Evolutionary conservation across 2,797 vertebrate genomes (phyloP), one percentile per base, ranked within the genome.

Genomic region (Aeoliscus strigatus): DNA sequence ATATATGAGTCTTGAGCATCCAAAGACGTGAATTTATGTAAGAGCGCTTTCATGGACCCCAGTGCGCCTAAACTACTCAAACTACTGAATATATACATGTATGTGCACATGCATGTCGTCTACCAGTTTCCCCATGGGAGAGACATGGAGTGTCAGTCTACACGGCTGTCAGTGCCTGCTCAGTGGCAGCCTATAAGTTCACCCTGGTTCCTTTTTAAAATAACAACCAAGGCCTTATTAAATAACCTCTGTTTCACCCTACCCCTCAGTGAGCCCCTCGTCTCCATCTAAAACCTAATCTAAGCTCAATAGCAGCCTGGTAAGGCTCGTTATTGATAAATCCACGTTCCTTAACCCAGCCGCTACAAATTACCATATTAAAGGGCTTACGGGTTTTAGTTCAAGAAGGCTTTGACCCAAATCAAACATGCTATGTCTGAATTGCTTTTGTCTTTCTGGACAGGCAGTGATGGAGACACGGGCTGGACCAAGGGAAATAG

Each of bases 351-450:
- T 60, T 65, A 77, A 57, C 45, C 72, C 80, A 83, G 86, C 79
- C 77, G 66, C 77, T 82, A 83, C 84, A 88, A 88, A 88, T 87
- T 54, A 86, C 58, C 56, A 72, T 70, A 84, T 87, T 87, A 87
- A 65, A 77, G 70, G 73, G 75, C 80, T 88, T 87, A 85, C 66
- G 71, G 77, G 84, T 80, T 82, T 86, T 87, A 86, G 70, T 55
- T 80, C 73, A 64, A 52, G 45, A 57, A 68, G 73, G 80, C 70
- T 70, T 70, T 60, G 64, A 74, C 75, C 70, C 55, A 70, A 86
- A 80, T 82, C 79, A 63, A 57, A 83, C 45, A 42, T 28, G 55
- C 52, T 46, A 43, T 59, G 59, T 52, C 51, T 64, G 70, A 50
- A 77, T 71, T 62, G 52, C 41, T 75, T 73, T 54, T 57, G 73